Percentiles rank a stretch among this genome's conserved stretches.
These are phyloP conservation scores for Sus cebifrons DNA, from an alignment of 2,797 vertebrate species.

Conservation along the genomic window DNA sequence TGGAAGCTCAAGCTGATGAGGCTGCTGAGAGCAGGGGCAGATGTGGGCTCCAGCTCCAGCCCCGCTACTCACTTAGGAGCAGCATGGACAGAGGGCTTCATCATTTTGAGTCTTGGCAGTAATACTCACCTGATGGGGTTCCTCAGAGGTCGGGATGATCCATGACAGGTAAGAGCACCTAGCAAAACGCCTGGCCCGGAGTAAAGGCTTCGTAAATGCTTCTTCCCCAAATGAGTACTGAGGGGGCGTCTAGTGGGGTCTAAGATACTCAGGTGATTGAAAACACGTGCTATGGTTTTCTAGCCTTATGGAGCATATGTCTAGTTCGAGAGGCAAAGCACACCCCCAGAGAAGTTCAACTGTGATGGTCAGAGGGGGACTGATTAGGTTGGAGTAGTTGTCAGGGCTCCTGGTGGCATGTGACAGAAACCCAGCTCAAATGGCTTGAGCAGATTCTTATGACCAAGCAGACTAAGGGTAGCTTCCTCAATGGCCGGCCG, in stretches of 20 bases:
- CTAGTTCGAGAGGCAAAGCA: neutral
- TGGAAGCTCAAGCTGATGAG: neutral
- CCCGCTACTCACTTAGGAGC: accelerated
- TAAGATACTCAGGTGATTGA: neutral
- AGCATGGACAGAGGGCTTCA: neutral
- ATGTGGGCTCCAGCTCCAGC: accelerated
- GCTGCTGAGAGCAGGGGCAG: accelerated
- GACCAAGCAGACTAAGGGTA: neutral
- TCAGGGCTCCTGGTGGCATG: neutral
- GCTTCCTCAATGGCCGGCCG: accelerated
- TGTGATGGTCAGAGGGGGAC: neutral
- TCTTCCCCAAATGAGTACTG: neutral
- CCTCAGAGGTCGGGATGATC: neutral
- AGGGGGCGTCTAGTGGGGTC: too few relatives aligned
- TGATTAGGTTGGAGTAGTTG: accelerated
- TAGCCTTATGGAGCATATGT: neutral
- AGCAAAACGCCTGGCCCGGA: accelerated
- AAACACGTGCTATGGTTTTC: accelerated
- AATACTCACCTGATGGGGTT: neutral
- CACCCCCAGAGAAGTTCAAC: neutral
- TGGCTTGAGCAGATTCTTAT: neutral
- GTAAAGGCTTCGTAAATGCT: accelerated
- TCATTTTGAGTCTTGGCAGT: neutral
- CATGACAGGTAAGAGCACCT: accelerated
- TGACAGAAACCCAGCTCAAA: neutral